Evolutionary conservation across 2,797 vertebrate species (phyloP).

Genomic region (Channallabes apus): DNA sequence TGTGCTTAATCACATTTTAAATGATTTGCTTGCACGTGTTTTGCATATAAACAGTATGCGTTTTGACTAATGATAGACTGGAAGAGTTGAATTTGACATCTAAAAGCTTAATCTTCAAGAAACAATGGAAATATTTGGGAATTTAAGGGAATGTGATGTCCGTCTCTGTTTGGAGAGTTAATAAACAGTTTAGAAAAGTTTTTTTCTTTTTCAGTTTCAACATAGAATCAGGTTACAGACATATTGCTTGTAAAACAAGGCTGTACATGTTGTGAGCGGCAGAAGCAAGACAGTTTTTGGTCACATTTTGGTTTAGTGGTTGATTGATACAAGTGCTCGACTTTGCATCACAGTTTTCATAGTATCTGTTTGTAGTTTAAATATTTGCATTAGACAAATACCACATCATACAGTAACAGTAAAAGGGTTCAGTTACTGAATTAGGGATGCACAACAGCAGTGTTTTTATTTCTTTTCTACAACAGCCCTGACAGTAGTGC

Average conservation of each 20-base stretch:
- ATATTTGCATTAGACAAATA: too few relatives aligned
- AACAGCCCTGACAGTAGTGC: background rate
- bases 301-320: background rate
- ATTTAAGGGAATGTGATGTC: background rate
- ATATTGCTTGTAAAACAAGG: background rate
- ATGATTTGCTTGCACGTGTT: background rate
- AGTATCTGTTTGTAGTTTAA: background rate
- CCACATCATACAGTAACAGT: background rate
- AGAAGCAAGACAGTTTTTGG: background rate
- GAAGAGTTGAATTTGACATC: background rate
- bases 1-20: background rate
- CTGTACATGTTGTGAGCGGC: background rate
- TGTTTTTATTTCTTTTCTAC: background rate
- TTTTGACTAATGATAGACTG: background rate
- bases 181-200: background rate
- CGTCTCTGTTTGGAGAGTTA: slow-evolving; percentile 3
- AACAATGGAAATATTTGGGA: background rate
- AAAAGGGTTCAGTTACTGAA: background rate
- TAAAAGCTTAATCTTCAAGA: background rate
- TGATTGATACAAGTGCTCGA: background rate
- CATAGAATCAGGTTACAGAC: background rate
- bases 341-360: background rate
- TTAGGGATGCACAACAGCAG: background rate
- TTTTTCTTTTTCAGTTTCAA: background rate
- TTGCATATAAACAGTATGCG: background rate